Percentiles rank a stretch among this genome's conserved stretches.
Evolutionary conservation across 2,797 vertebrate species (phyloP).

Genomic region (Carcharodon carcharias): DNA sequence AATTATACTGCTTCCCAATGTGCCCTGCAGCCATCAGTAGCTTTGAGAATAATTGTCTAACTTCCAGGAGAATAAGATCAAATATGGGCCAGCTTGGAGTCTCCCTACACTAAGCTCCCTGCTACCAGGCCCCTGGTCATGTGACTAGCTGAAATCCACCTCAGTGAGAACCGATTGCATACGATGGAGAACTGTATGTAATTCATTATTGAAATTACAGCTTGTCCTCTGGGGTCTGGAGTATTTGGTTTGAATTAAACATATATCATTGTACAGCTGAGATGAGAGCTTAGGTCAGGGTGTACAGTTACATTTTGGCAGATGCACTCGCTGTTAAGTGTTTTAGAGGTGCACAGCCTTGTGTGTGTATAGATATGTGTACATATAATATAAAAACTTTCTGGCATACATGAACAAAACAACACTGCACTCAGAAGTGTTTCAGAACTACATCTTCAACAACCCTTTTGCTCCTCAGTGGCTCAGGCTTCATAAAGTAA

Average conservation of each 20-base stretch:
- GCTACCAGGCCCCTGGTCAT: neutral
- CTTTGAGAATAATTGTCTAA: neutral
- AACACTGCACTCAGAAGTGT: neutral
- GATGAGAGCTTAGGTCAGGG: neutral
- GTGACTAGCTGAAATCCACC: neutral
- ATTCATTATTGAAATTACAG: neutral
- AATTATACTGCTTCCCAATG: neutral
- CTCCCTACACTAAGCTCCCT: neutral
- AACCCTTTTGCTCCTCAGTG: neutral
- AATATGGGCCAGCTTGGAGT: neutral
- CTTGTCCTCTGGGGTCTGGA: neutral
- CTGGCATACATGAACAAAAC: conserved; percentile 2
- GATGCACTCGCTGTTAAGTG: neutral
- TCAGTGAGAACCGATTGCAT: neutral
- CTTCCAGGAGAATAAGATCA: neutral
- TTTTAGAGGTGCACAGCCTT: neutral
- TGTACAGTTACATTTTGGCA: conserved; percentile 23
- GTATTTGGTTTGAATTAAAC: neutral
- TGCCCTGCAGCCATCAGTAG: neutral
- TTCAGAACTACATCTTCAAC: neutral
- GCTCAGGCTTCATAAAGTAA: neutral
- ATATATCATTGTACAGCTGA: neutral
- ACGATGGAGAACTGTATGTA: neutral
- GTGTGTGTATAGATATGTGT: neutral
- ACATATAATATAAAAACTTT: neutral